Percentiles rank a stretch among this genome's conserved stretches.
Conservation (phyloP, 2,888 invertebrate genomes). For the Cancer borealis region DNA sequence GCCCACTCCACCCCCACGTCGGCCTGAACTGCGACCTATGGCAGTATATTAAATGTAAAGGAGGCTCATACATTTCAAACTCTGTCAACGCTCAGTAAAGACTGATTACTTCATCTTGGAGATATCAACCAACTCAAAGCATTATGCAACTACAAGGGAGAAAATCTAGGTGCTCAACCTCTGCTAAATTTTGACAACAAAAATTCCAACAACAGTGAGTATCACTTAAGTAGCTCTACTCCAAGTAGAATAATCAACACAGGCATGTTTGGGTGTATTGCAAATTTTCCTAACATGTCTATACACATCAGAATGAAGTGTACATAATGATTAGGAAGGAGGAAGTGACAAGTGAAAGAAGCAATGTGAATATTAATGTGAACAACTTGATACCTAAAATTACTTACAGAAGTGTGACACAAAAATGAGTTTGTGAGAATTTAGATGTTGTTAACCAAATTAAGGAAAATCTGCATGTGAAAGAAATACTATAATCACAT, state of each 20-base stretch:
- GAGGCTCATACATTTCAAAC: neutral
- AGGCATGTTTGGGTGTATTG: neutral
- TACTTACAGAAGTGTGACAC: neutral
- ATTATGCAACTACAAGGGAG: slow-evolving; percentile 7
- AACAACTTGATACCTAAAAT: neutral
- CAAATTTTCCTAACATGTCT: neutral
- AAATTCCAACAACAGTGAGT: slow-evolving; percentile 4
- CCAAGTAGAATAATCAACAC: neutral
- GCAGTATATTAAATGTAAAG: slow-evolving; percentile 8
- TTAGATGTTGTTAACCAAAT: neutral
- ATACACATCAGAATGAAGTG: neutral
- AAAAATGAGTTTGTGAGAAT: neutral
- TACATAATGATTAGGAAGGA: neutral
- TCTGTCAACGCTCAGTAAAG: neutral
- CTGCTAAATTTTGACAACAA: neutral
- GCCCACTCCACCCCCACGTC: slow-evolving; percentile 48
- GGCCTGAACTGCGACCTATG: slow-evolving; percentile 66
- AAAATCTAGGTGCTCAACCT: neutral
- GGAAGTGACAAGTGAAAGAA: neutral
- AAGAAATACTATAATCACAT: neutral
- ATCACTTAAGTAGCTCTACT: neutral
- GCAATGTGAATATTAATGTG: neutral
- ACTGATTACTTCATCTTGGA: neutral
- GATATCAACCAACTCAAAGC: neutral
- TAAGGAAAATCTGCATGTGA: neutral